These are phyloP conservation scores for Micromys minutus DNA, from an alignment of 2,113 vertebrate genomes.

Conservation along the genomic window DNA sequence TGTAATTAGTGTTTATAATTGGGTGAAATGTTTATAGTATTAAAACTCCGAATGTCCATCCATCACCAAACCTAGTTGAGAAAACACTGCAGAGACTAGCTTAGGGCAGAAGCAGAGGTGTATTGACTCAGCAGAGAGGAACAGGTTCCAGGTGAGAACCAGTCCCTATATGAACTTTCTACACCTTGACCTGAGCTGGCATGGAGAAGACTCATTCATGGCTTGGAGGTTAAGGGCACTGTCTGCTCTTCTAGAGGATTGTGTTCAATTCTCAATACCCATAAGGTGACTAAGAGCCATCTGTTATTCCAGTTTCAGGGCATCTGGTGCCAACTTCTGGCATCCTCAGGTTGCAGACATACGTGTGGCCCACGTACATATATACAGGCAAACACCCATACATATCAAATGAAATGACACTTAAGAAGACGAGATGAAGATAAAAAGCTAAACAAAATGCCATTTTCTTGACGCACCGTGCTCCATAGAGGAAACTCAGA, in stretches of 20 bases:
- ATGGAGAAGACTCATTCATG: neutral
- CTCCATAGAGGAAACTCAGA: neutral
- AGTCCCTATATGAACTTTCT: neutral
- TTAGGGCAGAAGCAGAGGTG: too few relatives aligned
- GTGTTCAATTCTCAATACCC: neutral
- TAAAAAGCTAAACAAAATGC: neutral
- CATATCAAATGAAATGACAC: neutral
- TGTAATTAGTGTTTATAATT: neutral
- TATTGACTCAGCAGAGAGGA: neutral
- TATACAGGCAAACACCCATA: neutral
- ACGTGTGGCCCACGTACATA: neutral
- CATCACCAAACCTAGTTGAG: neutral
- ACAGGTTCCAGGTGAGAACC: neutral
- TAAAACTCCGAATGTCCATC: neutral
- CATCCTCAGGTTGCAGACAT: neutral
- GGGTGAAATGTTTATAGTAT: neutral
- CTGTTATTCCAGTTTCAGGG: neutral
- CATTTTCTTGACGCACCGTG: neutral
- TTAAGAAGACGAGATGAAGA: neutral
- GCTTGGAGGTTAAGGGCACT: neutral
- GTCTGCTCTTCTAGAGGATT: neutral
- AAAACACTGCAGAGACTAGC: neutral
- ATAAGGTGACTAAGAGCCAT: neutral
- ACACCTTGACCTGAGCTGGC: neutral
- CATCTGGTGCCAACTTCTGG: neutral